These are phyloP conservation scores for Andricus grossulariae DNA, from an alignment of 1,140 invertebrate genomes.

Conservation along the genomic window DNA sequence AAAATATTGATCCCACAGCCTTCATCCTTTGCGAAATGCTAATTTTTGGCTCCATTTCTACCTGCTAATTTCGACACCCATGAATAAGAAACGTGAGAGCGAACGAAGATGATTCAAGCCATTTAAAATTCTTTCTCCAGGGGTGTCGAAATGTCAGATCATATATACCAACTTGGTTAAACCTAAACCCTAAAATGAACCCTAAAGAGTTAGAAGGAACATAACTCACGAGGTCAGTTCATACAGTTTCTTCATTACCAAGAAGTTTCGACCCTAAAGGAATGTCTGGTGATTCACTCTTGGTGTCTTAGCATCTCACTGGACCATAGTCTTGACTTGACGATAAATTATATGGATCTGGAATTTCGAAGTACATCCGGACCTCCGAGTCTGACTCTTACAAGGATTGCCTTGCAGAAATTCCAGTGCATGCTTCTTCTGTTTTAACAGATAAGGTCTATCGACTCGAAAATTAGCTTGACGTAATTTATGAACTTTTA, in stretches of 20 bases:
- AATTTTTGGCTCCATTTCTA: neutral
- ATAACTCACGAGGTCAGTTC: slow-evolving; percentile 24
- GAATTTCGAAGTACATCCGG: slow-evolving; percentile 19
- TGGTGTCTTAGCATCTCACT: slow-evolving; percentile 34
- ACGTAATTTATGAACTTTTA: too few relatives aligned
- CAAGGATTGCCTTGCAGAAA: neutral
- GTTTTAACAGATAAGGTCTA: neutral
- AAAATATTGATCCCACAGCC: too few relatives aligned
- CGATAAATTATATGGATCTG: slow-evolving; percentile 24
- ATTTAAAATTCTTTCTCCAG: slow-evolving; percentile 18
- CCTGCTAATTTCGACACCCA: neutral
- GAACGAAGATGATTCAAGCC: slow-evolving; percentile 21
- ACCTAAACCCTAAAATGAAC: neutral
- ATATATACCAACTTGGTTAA: neutral
- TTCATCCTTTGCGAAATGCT: neutral
- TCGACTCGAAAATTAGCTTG: too few relatives aligned
- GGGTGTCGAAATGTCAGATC: neutral
- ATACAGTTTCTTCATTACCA: slow-evolving; percentile 1
- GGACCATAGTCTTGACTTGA: slow-evolving; percentile 18
- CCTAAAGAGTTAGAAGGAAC: neutral
- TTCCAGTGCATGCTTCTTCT: slow-evolving; percentile 3
- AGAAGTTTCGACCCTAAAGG: slow-evolving; percentile 40
- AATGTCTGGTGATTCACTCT: slow-evolving; percentile 62
- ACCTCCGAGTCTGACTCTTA: slow-evolving; percentile 14
- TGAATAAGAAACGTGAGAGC: slow-evolving; percentile 8